Conservation (phyloP, 2,113 vertebrate species). For the Leptobrachium ailaonicum region DNA sequence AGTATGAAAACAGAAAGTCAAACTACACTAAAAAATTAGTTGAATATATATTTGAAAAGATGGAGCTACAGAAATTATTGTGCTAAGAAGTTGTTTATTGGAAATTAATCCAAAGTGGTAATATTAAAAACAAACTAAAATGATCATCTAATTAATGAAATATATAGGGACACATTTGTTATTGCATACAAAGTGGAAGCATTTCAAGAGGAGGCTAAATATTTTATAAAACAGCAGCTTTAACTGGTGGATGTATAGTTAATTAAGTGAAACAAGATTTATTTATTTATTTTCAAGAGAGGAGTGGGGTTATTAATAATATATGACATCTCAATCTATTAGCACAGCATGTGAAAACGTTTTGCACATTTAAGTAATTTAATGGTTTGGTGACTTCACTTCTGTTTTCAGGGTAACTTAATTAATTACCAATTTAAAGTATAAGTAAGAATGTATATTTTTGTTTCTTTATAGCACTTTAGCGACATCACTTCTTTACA, state of each 20-base stretch:
- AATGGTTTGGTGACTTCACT: background rate
- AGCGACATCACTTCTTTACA: constrained; percentile 75
- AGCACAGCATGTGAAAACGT: background rate
- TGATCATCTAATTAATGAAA: too few species aligned
- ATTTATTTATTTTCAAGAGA: background rate
- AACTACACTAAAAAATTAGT: too few species aligned
- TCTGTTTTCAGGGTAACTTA: background rate
- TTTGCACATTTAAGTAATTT: background rate
- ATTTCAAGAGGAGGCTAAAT: background rate
- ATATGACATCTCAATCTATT: background rate
- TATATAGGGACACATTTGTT: too few species aligned
- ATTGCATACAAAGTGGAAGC: constrained; percentile 15
- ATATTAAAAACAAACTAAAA: too few species aligned
- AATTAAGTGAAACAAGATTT: background rate
- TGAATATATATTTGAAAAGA: too few species aligned
- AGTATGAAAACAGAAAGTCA: too few species aligned
- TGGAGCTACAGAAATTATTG: too few species aligned
- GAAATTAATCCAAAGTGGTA: too few species aligned
- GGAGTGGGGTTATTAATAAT: background rate
- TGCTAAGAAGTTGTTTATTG: too few species aligned
- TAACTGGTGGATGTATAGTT: background rate
- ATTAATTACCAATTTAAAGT: too few species aligned
- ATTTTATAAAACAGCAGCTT: background rate
- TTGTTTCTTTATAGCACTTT: constrained; percentile 75
- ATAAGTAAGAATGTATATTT: background rate